Evolutionary conservation across 1,140 invertebrate species (phyloP).

Genomic region (Papilio glaucus): DNA sequence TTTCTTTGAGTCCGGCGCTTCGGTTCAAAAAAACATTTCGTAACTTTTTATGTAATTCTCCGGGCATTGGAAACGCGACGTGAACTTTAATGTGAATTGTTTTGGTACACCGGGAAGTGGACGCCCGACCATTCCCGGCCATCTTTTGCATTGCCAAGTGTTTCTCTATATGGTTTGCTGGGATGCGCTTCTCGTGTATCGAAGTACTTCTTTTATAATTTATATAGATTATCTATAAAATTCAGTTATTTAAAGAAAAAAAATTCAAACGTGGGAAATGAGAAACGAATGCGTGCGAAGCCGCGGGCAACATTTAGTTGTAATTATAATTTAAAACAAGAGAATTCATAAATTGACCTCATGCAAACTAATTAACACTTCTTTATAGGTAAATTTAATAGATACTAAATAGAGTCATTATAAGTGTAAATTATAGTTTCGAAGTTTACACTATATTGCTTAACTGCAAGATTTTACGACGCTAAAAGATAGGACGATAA

Average conservation of each 20-base stretch:
- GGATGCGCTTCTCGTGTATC: conserved; percentile 10
- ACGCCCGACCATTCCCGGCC: conserved; percentile 17
- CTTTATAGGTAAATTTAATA: no score
- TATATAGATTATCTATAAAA: not conserved
- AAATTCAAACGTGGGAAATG: no score
- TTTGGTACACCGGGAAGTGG: conserved; percentile 46
- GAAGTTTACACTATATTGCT: no score
- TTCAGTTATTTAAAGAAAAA: not conserved
- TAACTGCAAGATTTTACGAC: not conserved
- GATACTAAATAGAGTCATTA: no score
- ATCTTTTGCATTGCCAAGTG: conserved; percentile 39
- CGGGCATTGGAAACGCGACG: conserved; percentile 30
- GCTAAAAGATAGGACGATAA: not conserved
- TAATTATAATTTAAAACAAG: no score
- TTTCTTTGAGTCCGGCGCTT: conserved; percentile 8
- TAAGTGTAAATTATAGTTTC: no score
- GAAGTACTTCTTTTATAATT: not conserved
- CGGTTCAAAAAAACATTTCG: not conserved
- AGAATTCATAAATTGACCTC: no score
- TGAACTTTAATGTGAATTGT: conserved; percentile 46
- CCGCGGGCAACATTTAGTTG: no score
- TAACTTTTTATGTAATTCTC: conserved; percentile 27
- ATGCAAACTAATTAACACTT: no score
- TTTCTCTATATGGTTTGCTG: conserved; percentile 41
- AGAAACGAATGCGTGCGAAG: no score